These are phyloP conservation scores for Geotrypetes seraphini DNA, from an alignment of 2,797 vertebrate species.

Conservation along the genomic window DNA sequence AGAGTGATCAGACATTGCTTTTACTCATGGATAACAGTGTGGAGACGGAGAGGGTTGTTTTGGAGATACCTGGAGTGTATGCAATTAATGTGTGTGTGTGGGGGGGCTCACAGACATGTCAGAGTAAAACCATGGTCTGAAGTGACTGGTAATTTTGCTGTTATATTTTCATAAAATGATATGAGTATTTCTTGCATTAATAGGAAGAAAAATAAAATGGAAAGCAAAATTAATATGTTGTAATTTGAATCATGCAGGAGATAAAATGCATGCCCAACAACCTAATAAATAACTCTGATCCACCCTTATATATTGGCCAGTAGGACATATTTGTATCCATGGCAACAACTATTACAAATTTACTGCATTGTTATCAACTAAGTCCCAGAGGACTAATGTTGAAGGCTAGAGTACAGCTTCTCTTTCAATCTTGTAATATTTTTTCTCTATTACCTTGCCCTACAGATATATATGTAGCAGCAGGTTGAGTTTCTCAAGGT, in stretches of 20 bases:
- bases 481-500: neutral
- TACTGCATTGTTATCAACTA: conserved; percentile 21
- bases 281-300: conserved; percentile 16
- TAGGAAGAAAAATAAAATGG: conserved; percentile 6
- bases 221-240: conserved; percentile 8
- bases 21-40: too few relatives aligned
- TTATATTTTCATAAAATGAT: too few relatives aligned
- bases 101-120: too few relatives aligned
- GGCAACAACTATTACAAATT: conserved; percentile 34
- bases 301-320: conserved; percentile 31
- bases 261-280: conserved; percentile 10
- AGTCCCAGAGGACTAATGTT: conserved; percentile 20
- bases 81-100: too few relatives aligned
- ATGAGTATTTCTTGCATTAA: neutral
- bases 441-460: conserved; percentile 1
- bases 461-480: neutral
- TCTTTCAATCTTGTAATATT: conserved; percentile 16
- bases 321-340: conserved; percentile 36
- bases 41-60: too few relatives aligned
- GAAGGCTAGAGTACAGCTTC: conserved; percentile 17
- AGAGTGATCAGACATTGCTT: too few relatives aligned
- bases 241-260: conserved; percentile 4
- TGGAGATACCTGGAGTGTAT: too few relatives aligned
- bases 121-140: too few relatives aligned
- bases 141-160: too few relatives aligned